Evolutionary conservation across 2,113 vertebrate species (phyloP), one percentile per base, ranked within the genome.

Genomic region (Axis porcinus): DNA sequence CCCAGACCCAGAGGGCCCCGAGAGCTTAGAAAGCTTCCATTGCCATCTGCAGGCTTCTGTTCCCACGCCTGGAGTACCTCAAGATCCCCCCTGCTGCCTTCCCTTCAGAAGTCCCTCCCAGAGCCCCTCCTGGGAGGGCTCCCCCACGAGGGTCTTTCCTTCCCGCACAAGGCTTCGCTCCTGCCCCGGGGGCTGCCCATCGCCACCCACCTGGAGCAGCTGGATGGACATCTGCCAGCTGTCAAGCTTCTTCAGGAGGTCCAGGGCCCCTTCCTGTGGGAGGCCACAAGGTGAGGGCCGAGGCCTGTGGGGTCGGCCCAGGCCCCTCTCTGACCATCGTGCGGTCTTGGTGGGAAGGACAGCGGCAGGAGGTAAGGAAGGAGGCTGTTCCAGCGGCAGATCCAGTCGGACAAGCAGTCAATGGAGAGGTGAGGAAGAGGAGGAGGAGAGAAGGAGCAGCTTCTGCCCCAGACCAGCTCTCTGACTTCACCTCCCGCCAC

Each of bases 151-250:
- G 19, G 28, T 21, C 89, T 50, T 36, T 43, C 36, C 60, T 64
- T 30, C 6, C 36, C 30, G 10, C 28, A 57, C n/a, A 33, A 54
- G 9, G 58, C 4, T 4, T 36, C 36, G 79, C 70, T 58, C 82
- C 81, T 74, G 87, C 1, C 36, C 87, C 13, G 13, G 78, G 4
- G 40, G 4, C 14, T 45, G 43, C 62, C 96, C 50, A 99, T 99
- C 99, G 99, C 99, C 83, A 99, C 30, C 98, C 98, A 99, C 99
- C 99, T 99, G 99, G 62, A 99, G 99, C 92, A 99, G 99, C 97
- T 99, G 99, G 93, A 99, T 99, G 54, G 99, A 99, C 99, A 99
- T 99, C 83, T 99, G 99, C 98, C 99, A 99, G 97, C 98, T 52
- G 21, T 99, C 99, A 76, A 99, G 99, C 94, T 99, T 99, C 97